Percentiles rank a stretch among this genome's conserved stretches.
Conservation (phyloP, 1,140 invertebrate species). For the Episyrphus balteatus region DNA sequence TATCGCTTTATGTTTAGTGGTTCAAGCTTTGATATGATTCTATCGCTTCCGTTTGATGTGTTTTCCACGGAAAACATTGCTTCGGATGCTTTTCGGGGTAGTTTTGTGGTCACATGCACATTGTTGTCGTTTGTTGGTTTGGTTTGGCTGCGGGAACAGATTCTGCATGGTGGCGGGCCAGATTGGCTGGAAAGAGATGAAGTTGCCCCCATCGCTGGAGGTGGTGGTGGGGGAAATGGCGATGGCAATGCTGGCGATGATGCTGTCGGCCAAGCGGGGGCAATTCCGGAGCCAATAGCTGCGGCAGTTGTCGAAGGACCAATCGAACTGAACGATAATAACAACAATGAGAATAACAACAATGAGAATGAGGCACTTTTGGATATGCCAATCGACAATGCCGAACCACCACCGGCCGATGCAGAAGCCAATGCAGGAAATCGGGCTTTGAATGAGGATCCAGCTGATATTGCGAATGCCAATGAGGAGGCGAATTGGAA, state of each 20-base stretch:
- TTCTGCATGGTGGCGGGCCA: constrained; percentile 91
- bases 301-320: not conserved
- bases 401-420: constrained; percentile 29
- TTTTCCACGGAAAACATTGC: constrained; percentile 86
- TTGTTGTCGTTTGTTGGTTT: constrained; percentile 93
- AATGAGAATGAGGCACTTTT: constrained; percentile 11
- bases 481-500: constrained; percentile 93
- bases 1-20: constrained; percentile 87
- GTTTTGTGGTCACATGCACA: constrained; percentile 93
- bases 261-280: constrained; percentile 8
- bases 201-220: constrained; percentile 22
- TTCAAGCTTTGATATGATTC: constrained; percentile 69
- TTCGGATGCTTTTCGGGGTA: constrained; percentile 90
- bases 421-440: constrained; percentile 12
- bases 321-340: not conserved
- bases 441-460: constrained; percentile 21
- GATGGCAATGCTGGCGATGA: constrained; percentile 24
- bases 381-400: constrained; percentile 23
- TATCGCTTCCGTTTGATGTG: constrained; percentile 84
- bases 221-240: constrained; percentile 14
- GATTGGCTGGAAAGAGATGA: constrained; percentile 81
- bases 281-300: constrained; percentile 32
- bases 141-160: constrained; percentile 96
- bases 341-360: constrained; percentile 26
- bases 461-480: constrained; percentile 23